phyloP scores from a whole-genome alignment of 2,113 vertebrate genomes.

The Vulpes lagopus region DNA sequence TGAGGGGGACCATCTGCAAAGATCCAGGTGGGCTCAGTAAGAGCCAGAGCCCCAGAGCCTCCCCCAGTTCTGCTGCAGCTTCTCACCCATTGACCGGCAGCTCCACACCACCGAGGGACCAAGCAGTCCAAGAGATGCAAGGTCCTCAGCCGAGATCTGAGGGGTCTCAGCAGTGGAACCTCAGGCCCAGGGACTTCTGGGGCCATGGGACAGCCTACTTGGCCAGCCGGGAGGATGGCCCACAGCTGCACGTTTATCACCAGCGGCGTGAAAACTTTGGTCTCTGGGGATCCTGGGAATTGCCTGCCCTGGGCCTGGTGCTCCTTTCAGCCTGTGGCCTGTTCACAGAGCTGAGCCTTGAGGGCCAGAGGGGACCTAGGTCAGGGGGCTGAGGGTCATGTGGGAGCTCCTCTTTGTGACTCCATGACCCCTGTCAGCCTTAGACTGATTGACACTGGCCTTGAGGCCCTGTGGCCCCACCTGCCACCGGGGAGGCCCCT shows the following conservation, averaged over 20 bases:
- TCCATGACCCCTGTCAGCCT: neutral
- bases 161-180: neutral
- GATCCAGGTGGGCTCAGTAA: neutral
- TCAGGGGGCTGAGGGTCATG: neutral
- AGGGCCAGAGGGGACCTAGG: neutral
- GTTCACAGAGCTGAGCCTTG: neutral
- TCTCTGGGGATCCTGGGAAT: neutral
- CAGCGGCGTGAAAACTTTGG: neutral
- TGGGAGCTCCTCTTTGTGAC: neutral
- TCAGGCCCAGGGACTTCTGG: neutral
- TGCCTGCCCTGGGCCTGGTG: neutral
- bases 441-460: neutral
- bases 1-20: neutral
- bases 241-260: neutral
- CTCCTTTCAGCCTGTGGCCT: neutral
- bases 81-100: fast-evolving
- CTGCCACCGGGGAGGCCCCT: neutral
- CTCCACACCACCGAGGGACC: neutral
- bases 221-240: fast-evolving
- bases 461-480: neutral
- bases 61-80: neutral
- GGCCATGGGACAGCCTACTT: too few species aligned
- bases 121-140: neutral
- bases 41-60: neutral
- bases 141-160: neutral